Base-by-base conservation (phyloP, 2,797 vertebrate species). In the Vireo griseus region DNA sequence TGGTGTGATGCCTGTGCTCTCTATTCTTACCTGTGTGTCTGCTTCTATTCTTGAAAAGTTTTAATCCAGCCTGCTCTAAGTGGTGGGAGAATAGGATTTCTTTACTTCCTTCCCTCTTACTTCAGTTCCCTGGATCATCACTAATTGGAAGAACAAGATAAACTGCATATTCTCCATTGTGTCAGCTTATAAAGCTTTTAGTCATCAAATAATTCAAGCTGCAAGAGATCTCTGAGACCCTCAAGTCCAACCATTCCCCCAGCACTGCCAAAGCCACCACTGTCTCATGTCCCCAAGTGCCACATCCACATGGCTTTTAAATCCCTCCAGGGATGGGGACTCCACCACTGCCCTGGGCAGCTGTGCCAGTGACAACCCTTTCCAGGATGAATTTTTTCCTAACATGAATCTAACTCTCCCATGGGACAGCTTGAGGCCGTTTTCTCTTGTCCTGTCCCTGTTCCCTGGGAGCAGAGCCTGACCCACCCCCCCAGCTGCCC, bases 31-130 rank as follows among this genome's bases (percentile, higher is more conserved):
- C 75, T 74, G 61, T 71, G 51, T 82, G 62, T 39, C 61, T 76
- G 39, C 16, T 58, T 87, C 55, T 79, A 2, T 66, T 92, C 81
- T 85, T 79, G 59, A 55, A 63, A 87, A 95, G 87, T 85, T 95
- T 89, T 82, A 89, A 95, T 85, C 59, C 52, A 63, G 37, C 37
- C 63, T 59, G 29, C 57, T 74, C 24, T 29, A n/a, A 87, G 67
- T 72, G 44, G 28, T 73, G 63, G 40, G 29, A 86, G 81, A 88
- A 63, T 25, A n/a, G 81, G 52, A 62, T 87, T 94, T 89, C 15
- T 6, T 50, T 31, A 1, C 55, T 81, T 69, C 28, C 42, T 75
- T 78, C 37, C 66, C 84, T 89, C 55, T 91, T 42, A 5, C 44
- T 86, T 66, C 40, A 52, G 62, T 76, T 93, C 77, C 24, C 8